Evolutionary conservation across 2,113 vertebrate species (phyloP).

Genomic region (Ciconia stormi): DNA sequence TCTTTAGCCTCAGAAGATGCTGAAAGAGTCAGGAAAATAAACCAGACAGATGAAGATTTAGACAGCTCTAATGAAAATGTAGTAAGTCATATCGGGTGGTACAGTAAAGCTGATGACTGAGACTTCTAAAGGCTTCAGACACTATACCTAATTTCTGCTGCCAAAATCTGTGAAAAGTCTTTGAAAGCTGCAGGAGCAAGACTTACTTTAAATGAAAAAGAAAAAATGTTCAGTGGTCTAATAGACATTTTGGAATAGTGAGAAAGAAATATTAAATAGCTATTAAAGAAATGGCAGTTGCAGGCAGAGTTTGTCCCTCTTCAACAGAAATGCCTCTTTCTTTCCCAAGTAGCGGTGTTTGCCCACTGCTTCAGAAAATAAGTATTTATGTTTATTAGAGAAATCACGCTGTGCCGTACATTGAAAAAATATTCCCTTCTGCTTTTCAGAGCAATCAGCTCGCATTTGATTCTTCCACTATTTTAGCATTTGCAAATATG

Average conservation of each 20-base stretch:
- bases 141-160: neutral
- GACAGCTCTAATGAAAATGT: neutral
- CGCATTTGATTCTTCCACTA: neutral
- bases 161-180: neutral
- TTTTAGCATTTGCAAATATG: neutral
- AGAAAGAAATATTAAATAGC: neutral
- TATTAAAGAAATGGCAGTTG: neutral
- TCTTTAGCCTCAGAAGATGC: neutral
- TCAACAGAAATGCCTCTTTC: neutral
- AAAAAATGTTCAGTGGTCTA: neutral
- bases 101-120: neutral
- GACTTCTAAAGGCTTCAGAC: neutral
- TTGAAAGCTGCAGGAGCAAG: neutral
- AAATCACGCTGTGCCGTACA: neutral
- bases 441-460: neutral
- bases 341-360: neutral
- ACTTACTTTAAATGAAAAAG: neutral
- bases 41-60: neutral
- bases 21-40: neutral
- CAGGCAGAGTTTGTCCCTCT: neutral
- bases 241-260: neutral
- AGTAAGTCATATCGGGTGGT: neutral
- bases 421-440: neutral
- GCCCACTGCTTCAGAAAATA: neutral
- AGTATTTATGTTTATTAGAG: neutral